These are phyloP conservation scores for Zenarchopterus dispar DNA, from an alignment of 2,797 vertebrate species.

Conservation along the genomic window DNA sequence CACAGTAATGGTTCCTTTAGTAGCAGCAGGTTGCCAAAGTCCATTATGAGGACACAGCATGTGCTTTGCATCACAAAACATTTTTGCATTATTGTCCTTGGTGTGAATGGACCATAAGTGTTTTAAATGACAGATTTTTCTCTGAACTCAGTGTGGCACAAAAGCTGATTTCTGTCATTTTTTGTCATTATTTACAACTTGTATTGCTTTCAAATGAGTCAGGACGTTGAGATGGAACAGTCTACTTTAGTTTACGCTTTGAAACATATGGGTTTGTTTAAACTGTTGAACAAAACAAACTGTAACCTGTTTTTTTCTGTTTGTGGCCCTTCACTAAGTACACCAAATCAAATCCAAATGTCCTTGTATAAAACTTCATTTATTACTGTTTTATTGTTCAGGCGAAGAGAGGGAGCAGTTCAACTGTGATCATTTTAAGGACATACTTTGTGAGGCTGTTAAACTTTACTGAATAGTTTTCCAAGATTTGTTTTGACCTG, in stretches of 20 bases:
- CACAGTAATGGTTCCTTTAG: too few species aligned
- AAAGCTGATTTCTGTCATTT: too few species aligned
- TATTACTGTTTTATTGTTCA: not conserved
- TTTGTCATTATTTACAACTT: too few species aligned
- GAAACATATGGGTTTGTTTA: not conserved
- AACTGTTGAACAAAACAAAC: not conserved
- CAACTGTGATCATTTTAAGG: not conserved
- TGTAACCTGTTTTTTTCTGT: not conserved
- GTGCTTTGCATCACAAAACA: too few species aligned
- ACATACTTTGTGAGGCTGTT: not conserved
- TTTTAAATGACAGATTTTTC: too few species aligned
- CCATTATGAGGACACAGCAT: too few species aligned
- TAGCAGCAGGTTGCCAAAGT: too few species aligned
- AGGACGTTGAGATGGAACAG: too few species aligned
- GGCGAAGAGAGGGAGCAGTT: not conserved
- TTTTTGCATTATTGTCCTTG: too few species aligned
- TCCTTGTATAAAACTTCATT: not conserved
- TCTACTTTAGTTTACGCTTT: not conserved
- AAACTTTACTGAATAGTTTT: not conserved
- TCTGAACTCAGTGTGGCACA: too few species aligned
- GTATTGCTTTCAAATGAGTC: too few species aligned
- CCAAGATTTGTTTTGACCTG: not conserved
- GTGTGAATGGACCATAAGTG: too few species aligned
- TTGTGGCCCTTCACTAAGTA: not conserved
- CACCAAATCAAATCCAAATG: not conserved